Base-by-base conservation (phyloP, 2,797 vertebrate species). In the Miopithecus talapoin region DNA sequence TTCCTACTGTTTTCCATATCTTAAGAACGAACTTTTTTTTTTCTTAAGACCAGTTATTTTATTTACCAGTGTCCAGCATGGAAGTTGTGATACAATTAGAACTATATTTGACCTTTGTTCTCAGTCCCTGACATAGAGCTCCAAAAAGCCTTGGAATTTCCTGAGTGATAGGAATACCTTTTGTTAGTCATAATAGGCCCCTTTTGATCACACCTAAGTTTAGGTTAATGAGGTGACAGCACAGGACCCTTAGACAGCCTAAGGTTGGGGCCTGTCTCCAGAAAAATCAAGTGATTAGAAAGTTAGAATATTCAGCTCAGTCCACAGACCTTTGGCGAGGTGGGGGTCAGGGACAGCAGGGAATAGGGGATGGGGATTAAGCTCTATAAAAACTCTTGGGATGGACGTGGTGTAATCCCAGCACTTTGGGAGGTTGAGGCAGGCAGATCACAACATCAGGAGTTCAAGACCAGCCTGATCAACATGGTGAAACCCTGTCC, bases 1-100 rank as follows among this genome's bases (percentile, higher is more conserved):
- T 85, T 85, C 80, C 91, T 70, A 72, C 74, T 88, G 46, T 79
- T 95, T 85, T 87, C 33, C 68, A 59, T 50, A 80, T 48, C 80
- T 94, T 91, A 91, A 95, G 61, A 89, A 81, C 83, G 10, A 85
- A 59, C 28, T 81, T n/a, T 43, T 74, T n/a, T 48, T 36, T 92
- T 48, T 81, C 30, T 76, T 43, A 46, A 46, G 28, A 75, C 26
- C 8, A 14, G 41, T 30, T 76, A 46, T 46, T 76, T 76, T 46
- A 76, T 76, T 19, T 46, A 46, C 24, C 41, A 76, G 36, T 68
- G n/a, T 70, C 86, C 16, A 92, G 55, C 43, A 76, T 46, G 33
- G 48, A 96, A 92, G 26, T 87, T 86, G 41, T 68, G 30, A 30
- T 64, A 85, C 33, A 48, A 68, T n/a, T 46, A 64, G 28, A 48